Evolutionary conservation across 2,113 vertebrate species (phyloP), one percentile per base, ranked within the genome.

Genomic region (Cervus canadensis): DNA sequence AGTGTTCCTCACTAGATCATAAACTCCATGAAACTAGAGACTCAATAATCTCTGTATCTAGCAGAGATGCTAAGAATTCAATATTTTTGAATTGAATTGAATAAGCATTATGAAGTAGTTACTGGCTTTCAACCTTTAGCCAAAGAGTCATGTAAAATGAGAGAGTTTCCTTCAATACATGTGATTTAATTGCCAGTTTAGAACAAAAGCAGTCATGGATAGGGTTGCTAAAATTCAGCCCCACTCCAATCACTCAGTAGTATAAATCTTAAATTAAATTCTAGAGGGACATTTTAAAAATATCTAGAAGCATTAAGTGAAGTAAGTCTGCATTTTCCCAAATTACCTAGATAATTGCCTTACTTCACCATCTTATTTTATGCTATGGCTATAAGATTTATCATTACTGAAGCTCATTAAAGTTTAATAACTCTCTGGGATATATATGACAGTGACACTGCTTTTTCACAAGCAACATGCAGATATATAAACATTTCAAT

Each of bases 341-440:
- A 62, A 93, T 92, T 96, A 87, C 40, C 85, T 92, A 84, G 56
- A 48, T 91, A 96, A 96, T 83, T 97, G 84, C 50, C 90, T 97
- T 89, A 86, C 25, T 97, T 95, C 84, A 56, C 79, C 45, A 89
- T 82, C 67, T 82, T 71, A 9, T 62, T 95, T 95, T 83, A 92
- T 81, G 11, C 89, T 60, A 91, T 79, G 14, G 10, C 56, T 57
- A 56, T 84, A 94, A 60, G 17, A 95, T 95, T 97, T 87, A 97
- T 97, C 57, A 96, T 30, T 62, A 84, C 33, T 74, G 62, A 94
- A 36, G 17, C 36, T 94, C n/a, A 81, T 93, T 94, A 96, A 82
- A 93, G 82, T 94, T 96, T 96, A 96, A 95, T 91, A 96, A 91
- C 50, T 90, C 45, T 71, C 43, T 76, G 43, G 26, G 25, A 91